Base-by-base conservation (phyloP, 1,140 invertebrate species). In the Cherax quadricarinatus region DNA sequence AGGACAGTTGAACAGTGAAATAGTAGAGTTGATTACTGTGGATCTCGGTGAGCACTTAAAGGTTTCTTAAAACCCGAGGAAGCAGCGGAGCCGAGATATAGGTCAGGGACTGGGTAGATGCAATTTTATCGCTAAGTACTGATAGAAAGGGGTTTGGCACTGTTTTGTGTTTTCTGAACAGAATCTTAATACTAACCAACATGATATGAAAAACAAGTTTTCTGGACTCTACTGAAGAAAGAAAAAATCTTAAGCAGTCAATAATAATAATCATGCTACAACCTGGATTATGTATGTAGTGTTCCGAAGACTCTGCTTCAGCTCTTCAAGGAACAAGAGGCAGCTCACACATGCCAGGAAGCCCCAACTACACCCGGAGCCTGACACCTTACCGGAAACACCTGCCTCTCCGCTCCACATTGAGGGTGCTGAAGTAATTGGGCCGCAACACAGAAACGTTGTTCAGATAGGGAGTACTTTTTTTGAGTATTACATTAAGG, bases 211-310 rank as follows among this genome's bases (percentile, higher is more conserved):
- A 85, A 85, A 57, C 30, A 57, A 9, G 12, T 85, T 18, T 70
- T 85, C 60, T 70, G 62, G 21, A 62, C 24, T 85, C 83, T 85
- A 85, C 18, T 70, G n/a, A 85, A 30, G 9, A 30, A 30, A 75
- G 6, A 75, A 75, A 48, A 48, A 49, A 70, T 60, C 16, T 85
- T 70, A 49, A 62, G 62, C 60, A 62, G 14, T 18, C 14, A 12
- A 70, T 18, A 18, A 85, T 24, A 85, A 85, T 53, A 85, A 85
- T 70, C 70, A 85, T 62, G 49, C 60, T 85, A 85, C 62, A 85
- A 85, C 60, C 83, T 85, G 83, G 83, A 85, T 57, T 70, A 85
- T 66, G 41, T 85, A 70, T 62, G 30, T 30, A 30, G 24, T 30
- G 70, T 30, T 30, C n/a, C n/a, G 24, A 30, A 75, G 70, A 10